Evolutionary conservation across 1,140 invertebrate species (phyloP), one percentile per base, ranked within the genome.

Genomic region (Colletes gigas): DNA sequence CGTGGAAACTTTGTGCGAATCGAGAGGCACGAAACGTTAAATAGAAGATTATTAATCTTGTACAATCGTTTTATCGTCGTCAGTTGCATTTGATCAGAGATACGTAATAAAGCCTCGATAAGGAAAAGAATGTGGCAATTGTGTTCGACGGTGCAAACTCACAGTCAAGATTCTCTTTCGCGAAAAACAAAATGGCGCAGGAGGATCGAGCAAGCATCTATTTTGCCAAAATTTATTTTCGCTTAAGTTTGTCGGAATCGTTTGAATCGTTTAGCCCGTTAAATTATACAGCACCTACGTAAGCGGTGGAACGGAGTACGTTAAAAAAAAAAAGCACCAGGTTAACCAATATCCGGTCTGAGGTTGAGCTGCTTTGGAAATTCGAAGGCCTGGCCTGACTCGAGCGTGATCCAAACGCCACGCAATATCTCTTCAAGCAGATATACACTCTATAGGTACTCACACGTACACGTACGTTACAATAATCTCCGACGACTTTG

Each of bases 311-410:
- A 83, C 68, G 44, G 72, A 52, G 68, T 69, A 57, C 10, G 82
- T 73, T 81, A 54, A 85, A 81, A 81, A 82, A 81, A 82, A 75
- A 75, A 81, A 60, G 75, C n/a, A 57, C n/a, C 30, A 76, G 19
- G 78, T 89, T 89, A 83, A 88, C 83, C 83, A 90, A 89, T 84
- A 89, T 90, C 89, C 88, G 89, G 87, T 74, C 62, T 68, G 70
- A 57, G 62, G 73, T 47, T 65, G 83, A 83, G 82, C 86, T 77
- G 75, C 81, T 85, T 86, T 89, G 88, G 88, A 88, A 90, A 90
- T 89, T 86, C 80, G 88, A 90, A 89, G 89, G 89, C 62, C 88
- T 85, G 78, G 65, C 66, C 69, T 21, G 69, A 62, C 81, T 78
- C 75, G 54, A 83, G 55, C 71, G 60, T 74, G 86, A 89, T 88